Conservation (phyloP, 1,140 invertebrate species). For the Ceratina australensis region DNA sequence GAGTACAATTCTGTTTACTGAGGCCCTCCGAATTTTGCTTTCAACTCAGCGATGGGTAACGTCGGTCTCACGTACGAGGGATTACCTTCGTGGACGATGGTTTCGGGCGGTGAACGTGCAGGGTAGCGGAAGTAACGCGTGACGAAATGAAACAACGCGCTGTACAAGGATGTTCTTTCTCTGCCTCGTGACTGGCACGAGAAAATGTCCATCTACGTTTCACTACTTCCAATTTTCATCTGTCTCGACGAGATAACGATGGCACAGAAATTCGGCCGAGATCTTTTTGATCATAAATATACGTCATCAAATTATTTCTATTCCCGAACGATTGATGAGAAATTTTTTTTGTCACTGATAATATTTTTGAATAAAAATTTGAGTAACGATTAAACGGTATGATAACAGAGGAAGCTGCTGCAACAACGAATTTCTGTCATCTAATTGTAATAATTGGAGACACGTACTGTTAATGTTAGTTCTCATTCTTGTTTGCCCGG, state of each 20-base stretch:
- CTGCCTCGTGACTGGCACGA: not conserved
- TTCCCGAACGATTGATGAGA: not conserved
- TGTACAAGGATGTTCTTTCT: not conserved
- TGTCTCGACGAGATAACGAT: not conserved
- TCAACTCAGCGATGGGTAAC: slow-evolving; percentile 29
- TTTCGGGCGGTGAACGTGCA: slow-evolving; percentile 20
- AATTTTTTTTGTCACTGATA: not conserved
- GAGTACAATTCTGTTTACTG: slow-evolving; percentile 78
- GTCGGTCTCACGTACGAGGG: slow-evolving; percentile 16
- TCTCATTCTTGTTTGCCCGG: not conserved
- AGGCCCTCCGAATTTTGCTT: slow-evolving; percentile 49
- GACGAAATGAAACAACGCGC: not conserved
- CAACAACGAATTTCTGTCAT: slow-evolving; percentile 31
- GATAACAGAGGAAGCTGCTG: not conserved
- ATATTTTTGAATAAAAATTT: not conserved
- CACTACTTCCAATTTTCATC: not conserved
- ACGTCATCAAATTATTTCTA: too few species aligned
- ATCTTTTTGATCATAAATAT: not conserved
- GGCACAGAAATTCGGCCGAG: not conserved
- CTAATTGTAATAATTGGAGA: not conserved
- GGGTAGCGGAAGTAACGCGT: slow-evolving; percentile 18
- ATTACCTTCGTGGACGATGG: slow-evolving; percentile 6
- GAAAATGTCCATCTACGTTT: not conserved
- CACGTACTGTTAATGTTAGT: not conserved
- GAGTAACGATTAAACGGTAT: not conserved